A percentile compares a stretch with the other conserved stretches of the same genome.
Evolutionary conservation across 2,797 vertebrate species (phyloP).

Genomic region (Phataginus tricuspis): DNA sequence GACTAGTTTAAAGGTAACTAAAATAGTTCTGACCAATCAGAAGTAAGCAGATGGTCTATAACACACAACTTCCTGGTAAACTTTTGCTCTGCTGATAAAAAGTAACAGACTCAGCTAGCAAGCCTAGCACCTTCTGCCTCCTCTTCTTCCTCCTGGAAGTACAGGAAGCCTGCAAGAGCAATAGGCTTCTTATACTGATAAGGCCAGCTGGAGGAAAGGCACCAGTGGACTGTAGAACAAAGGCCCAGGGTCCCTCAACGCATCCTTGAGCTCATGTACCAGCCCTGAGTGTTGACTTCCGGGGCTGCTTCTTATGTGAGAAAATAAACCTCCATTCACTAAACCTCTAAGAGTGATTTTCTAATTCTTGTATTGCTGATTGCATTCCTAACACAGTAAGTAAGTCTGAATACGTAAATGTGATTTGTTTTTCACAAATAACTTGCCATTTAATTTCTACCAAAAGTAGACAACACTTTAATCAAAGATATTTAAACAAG

Average conservation of each 20-base stretch:
- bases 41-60: background rate
- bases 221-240: background rate
- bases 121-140: background rate
- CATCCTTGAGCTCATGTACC: background rate
- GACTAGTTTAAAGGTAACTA: background rate
- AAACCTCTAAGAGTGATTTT: background rate
- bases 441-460: slow-evolving; percentile 1
- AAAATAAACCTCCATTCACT: background rate
- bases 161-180: background rate
- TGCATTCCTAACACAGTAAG: background rate
- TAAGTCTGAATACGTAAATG: background rate
- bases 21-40: background rate
- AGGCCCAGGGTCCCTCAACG: background rate
- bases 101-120: background rate
- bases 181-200: too few relatives aligned
- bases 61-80: background rate
- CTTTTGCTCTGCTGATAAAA: background rate
- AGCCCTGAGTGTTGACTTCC: background rate
- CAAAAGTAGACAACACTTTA: background rate
- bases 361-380: background rate
- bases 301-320: background rate
- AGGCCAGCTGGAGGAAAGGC: background rate
- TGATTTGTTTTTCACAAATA: background rate
- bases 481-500: slow-evolving; percentile 10
- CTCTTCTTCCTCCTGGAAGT: background rate